Evolutionary conservation across 2,888 invertebrate genomes (phyloP).

Genomic region (Seladonia tumulorum): DNA sequence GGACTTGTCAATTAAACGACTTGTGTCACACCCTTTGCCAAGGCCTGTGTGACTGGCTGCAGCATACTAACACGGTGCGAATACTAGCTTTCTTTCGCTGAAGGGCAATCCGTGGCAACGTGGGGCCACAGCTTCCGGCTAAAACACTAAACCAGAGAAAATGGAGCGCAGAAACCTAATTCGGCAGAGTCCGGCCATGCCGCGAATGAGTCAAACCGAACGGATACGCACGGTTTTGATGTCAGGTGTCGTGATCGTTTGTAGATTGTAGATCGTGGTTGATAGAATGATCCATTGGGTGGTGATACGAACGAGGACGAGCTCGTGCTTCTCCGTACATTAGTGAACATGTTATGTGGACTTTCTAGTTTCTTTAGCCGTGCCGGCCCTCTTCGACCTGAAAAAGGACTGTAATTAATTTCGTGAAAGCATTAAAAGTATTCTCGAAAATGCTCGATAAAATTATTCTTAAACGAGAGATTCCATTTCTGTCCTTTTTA

Average conservation of each 20-base stretch:
- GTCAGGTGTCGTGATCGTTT: conserved; percentile 39
- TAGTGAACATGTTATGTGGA: conserved; percentile 62
- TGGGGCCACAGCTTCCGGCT: conserved; percentile 44
- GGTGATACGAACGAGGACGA: conserved; percentile 25
- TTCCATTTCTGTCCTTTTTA: not conserved
- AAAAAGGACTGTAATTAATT: conserved; percentile 14
- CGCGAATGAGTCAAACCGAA: conserved; percentile 37
- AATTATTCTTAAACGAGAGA: not conserved
- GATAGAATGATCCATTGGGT: conserved; percentile 33
- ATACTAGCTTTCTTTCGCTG: not conserved
- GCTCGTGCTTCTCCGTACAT: conserved; percentile 44
- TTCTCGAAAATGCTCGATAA: not conserved
- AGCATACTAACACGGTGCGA: not conserved
- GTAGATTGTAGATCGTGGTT: conserved; percentile 44
- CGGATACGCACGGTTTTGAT: conserved; percentile 50
- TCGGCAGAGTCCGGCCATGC: conserved; percentile 56
- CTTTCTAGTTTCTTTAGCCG: conserved; percentile 43
- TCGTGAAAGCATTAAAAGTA: too few species aligned
- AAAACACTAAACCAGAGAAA: conserved; percentile 63
- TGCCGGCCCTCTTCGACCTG: not conserved
- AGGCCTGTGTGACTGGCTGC: not conserved
- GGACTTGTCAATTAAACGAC: not conserved
- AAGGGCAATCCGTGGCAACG: not conserved
- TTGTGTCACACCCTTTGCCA: conserved; percentile 4
- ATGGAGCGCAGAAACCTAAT: conserved; percentile 58